Evolutionary conservation across 2,797 vertebrate species (phyloP).

Genomic region (Champsocephalus esox): DNA sequence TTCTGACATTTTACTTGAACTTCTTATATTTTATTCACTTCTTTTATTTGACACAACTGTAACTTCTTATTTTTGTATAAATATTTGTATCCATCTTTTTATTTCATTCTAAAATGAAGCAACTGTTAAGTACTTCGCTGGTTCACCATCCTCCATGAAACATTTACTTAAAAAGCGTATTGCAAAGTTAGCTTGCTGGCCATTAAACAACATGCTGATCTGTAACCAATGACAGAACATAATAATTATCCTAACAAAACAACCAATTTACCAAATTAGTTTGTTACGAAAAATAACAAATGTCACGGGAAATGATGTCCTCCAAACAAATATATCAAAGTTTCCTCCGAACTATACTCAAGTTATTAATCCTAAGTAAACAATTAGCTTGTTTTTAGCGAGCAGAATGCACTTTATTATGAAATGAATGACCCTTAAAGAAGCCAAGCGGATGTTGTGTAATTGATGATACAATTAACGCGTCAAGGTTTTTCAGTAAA

Average conservation of each 20-base stretch:
- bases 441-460: slow-evolving; percentile 48
- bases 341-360: not conserved
- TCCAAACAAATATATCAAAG: not conserved
- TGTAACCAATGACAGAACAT: not conserved
- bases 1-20: too few species aligned
- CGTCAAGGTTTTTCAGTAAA: slow-evolving; percentile 49
- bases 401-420: slow-evolving; percentile 51
- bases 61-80: too few species aligned
- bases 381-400: slow-evolving; percentile 32
- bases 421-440: slow-evolving; percentile 52
- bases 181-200: too few species aligned
- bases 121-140: too few species aligned
- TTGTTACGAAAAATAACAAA: not conserved
- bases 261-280: not conserved
- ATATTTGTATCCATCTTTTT: too few species aligned
- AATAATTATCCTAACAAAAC: too few species aligned
- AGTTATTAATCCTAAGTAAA: slow-evolving; percentile 49
- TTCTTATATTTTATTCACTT: too few species aligned
- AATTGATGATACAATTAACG: slow-evolving; percentile 74
- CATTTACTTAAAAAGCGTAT: too few species aligned
- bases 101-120: too few species aligned
- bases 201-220: not conserved
- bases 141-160: too few species aligned
- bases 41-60: too few species aligned
- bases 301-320: not conserved